Base-by-base conservation (phyloP, 2,113 vertebrate genomes). In the Myanophis thanlyinensis region DNA sequence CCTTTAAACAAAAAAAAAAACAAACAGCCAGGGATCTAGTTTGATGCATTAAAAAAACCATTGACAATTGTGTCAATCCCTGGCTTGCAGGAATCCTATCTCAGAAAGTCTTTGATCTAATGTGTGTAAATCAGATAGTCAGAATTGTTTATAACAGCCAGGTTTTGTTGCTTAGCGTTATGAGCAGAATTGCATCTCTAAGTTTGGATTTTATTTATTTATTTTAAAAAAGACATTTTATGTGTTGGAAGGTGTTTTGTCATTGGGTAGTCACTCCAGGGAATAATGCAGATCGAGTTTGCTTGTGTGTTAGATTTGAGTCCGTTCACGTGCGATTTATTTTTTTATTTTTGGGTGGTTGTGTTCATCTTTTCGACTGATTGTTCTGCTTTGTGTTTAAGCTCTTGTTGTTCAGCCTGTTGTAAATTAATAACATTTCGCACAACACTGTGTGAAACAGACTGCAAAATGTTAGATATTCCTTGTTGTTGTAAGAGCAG, bases 401-500 rank as follows among this genome's bases (percentile, higher is more conserved):
- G 96, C 95, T 95, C 96, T 95, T 95, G 95, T 96, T 95, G 87
- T 96, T 96, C 97, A 96, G 95, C 96, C 96, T 96, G 96, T 96
- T 96, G 40, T 59, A 91, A 94, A 53, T 13, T 73, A 49, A 2
- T 49, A 90, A 40, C 53, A 67, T 88, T 93, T 90, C 59, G 15
- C 30, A 86, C 9, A 54, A 27, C 6, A 3, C 46, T 59, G 86
- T 59, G 93, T 56, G 93, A 91, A 49, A 87, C 25, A 89, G n/a
- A n/a, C 27, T 85, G 90, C 53, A 86, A 8, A 86, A 52, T 67
- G 87, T 93, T 93, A 53, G 88, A 89, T 85, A 87, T 48, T 89
- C 90, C 0, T 0, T 95, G 47, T 48, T 48, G 27, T 0, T 95
- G 47, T 53, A 47, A 91, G 13, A 62, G 1, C 87, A 44, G 80